phyloP scores from a whole-genome alignment of 2,113 vertebrate genomes.

The Protobothrops flavoviridis region DNA sequence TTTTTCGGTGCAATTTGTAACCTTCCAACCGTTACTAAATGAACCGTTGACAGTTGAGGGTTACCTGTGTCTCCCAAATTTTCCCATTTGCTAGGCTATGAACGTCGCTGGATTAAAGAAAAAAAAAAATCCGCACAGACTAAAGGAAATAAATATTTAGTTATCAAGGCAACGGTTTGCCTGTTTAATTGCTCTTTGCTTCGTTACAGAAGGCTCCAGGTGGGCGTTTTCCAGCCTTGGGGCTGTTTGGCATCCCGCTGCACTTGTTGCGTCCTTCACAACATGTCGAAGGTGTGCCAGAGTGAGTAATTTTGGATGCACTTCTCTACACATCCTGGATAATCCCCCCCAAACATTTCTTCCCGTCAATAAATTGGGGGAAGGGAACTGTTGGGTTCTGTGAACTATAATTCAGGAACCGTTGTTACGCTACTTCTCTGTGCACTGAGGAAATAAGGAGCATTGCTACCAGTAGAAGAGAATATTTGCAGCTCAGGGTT shows the following conservation, averaged over 20 bases:
- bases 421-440: neutral
- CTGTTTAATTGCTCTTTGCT: neutral
- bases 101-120: neutral
- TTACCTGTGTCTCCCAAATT: neutral
- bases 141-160: neutral
- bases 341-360: neutral
- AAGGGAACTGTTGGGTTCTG: neutral
- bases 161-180: neutral
- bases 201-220: constrained; percentile 34
- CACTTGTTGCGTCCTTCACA: constrained; percentile 43
- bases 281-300: constrained; percentile 51
- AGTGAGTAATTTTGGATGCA: constrained; percentile 47
- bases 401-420: neutral
- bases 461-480: neutral
- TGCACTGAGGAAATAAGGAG: neutral
- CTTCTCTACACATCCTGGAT: neutral
- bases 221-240: neutral
- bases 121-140: neutral
- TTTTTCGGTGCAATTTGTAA: neutral
- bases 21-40: neutral
- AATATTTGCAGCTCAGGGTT: neutral
- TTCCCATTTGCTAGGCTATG: neutral
- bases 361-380: neutral
- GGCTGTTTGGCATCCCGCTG: constrained; percentile 56
- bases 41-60: neutral